phyloP scores from a whole-genome alignment of 2,797 vertebrate genomes.

The Sebastes iracundus region DNA sequence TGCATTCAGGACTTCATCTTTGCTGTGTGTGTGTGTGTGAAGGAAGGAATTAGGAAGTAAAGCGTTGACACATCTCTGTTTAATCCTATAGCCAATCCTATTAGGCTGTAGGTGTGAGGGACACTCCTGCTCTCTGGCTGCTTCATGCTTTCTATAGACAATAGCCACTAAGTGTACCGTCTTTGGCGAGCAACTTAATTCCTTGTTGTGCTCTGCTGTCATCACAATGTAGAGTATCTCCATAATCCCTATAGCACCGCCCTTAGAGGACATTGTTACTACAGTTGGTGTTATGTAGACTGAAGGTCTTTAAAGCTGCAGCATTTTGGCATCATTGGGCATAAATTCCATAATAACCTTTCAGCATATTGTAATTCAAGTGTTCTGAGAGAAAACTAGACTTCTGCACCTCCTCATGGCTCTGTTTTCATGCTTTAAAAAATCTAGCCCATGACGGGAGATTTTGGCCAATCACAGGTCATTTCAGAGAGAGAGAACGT shows the following conservation, averaged over 20 bases:
- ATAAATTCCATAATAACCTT: too few relatives aligned
- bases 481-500: too few relatives aligned
- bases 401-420: too few relatives aligned
- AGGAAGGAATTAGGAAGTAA: conserved; percentile 24
- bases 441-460: too few relatives aligned
- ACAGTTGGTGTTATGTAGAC: not conserved
- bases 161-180: conserved; percentile 2
- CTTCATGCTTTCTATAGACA: conserved; percentile 37
- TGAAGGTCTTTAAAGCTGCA: not conserved
- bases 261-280: not conserved
- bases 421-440: too few relatives aligned
- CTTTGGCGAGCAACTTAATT: conserved; percentile 5
- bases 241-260: not conserved
- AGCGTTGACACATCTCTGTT: conserved; percentile 50
- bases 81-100: conserved; percentile 75
- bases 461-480: too few relatives aligned
- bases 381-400: too few relatives aligned
- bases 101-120: conserved; percentile 58
- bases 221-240: not conserved
- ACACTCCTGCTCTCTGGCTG: conserved; percentile 19
- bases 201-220: not conserved
- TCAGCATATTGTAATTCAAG: too few relatives aligned
- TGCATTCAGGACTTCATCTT: conserved; percentile 9
- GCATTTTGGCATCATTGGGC: too few relatives aligned
- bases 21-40: conserved; percentile 1